These are phyloP conservation scores for Megaceryle alcyon DNA, from an alignment of 2,797 vertebrate species.

Conservation along the genomic window DNA sequence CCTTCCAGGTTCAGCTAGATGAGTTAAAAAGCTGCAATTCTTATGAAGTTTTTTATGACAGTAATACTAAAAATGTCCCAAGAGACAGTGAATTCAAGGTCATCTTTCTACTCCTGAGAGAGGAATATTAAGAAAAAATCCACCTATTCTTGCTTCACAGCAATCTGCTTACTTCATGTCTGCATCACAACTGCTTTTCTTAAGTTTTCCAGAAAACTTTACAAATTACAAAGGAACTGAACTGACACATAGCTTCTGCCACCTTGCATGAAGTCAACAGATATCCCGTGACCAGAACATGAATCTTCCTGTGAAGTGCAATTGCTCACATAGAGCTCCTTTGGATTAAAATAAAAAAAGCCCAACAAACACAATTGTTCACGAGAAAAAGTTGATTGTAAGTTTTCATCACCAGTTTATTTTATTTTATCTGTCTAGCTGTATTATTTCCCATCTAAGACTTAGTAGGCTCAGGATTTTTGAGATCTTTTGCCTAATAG, in stretches of 20 bases:
- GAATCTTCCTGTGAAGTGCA: not conserved
- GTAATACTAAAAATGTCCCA: not conserved
- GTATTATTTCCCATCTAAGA: not conserved
- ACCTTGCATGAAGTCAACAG: not conserved
- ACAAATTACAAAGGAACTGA: not conserved
- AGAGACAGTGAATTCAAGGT: not conserved
- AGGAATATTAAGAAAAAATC: not conserved
- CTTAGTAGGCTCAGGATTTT: not conserved
- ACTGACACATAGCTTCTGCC: not conserved
- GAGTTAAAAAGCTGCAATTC: not conserved
- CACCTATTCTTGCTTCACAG: not conserved
- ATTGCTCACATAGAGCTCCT: rapidly evolving
- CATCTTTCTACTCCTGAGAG: not conserved
- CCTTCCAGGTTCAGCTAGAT: not conserved
- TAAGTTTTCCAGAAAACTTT: not conserved
- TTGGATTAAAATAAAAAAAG: rapidly evolving
- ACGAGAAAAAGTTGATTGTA: not conserved
- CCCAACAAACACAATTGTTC: too few species aligned
- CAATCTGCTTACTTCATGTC: not conserved
- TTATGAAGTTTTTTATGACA: not conserved
- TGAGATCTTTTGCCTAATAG: not conserved
- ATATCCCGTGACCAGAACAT: not conserved
- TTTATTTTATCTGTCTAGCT: not conserved
- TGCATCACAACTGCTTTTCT: not conserved
- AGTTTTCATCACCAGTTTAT: not conserved